phyloP scores from a whole-genome alignment of 2,797 vertebrate genomes.

The Falco berigora region DNA sequence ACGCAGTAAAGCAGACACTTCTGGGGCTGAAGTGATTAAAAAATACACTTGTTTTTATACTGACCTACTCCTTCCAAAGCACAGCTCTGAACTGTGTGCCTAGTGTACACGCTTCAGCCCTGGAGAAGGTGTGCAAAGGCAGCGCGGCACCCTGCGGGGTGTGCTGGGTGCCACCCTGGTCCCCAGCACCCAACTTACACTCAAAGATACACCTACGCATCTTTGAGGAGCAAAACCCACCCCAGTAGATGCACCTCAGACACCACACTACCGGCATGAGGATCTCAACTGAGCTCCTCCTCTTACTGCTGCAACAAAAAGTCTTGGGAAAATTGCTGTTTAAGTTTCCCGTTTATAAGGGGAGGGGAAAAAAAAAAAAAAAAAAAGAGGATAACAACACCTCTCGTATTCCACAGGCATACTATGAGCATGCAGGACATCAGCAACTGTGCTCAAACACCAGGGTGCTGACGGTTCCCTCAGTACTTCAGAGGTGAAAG shows the following conservation, averaged over 20 bases:
- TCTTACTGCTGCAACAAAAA: not conserved
- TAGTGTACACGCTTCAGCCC: not conserved
- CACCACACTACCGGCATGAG: not conserved
- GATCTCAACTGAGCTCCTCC: not conserved
- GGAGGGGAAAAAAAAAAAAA: too few species aligned
- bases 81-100: not conserved
- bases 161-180: not conserved
- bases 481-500: not conserved
- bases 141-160: rapidly evolving
- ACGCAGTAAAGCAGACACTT: not conserved
- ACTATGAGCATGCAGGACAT: not conserved
- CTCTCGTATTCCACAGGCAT: not conserved
- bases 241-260: not conserved
- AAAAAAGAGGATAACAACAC: not conserved
- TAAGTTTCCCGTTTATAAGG: not conserved
- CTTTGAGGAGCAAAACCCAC: not conserved
- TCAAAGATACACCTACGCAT: not conserved
- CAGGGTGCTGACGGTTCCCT: not conserved
- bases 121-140: not conserved
- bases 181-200: not conserved
- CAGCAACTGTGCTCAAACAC: not conserved
- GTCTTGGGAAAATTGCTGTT: not conserved
- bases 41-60: not conserved
- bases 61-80: not conserved
- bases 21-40: rapidly evolving